Conservation (phyloP, 2,797 vertebrate species). For the Takifugu ocellatus region DNA sequence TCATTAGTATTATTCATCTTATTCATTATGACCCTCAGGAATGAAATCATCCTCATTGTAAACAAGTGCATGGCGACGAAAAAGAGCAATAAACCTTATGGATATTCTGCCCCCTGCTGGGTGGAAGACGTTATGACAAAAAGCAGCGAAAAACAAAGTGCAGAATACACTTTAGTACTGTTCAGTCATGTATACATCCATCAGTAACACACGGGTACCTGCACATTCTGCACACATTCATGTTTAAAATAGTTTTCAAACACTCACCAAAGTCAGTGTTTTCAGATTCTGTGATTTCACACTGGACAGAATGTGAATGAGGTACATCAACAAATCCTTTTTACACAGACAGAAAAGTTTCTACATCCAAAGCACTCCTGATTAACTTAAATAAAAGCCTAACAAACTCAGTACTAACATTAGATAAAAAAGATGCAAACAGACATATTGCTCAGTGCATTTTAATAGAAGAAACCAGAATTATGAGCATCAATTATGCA, state of each 20-base stretch:
- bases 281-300: too few species aligned
- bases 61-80: slow-evolving; percentile 25
- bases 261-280: too few species aligned
- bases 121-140: not conserved
- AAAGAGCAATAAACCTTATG: not conserved
- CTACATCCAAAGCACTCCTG: too few species aligned
- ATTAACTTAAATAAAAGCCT: too few species aligned
- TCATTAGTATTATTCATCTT: slow-evolving; percentile 40
- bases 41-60: slow-evolving; percentile 42
- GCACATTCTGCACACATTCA: slow-evolving; percentile 48
- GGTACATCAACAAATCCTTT: not conserved
- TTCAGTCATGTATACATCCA: slow-evolving; percentile 87
- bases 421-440: too few species aligned
- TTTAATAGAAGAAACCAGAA: too few species aligned
- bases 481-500: too few species aligned
- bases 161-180: slow-evolving; percentile 69
- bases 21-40: slow-evolving; percentile 41
- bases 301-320: not conserved
- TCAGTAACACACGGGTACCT: slow-evolving; percentile 70
- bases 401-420: too few species aligned
- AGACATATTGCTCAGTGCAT: too few species aligned
- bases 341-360: not conserved
- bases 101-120: slow-evolving; percentile 52
- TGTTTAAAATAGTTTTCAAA: slow-evolving; percentile 80
- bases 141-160: not conserved